Evolutionary conservation across 2,888 invertebrate genomes (phyloP).

Genomic region (Bursaphelenchus okinawaensis): DNA sequence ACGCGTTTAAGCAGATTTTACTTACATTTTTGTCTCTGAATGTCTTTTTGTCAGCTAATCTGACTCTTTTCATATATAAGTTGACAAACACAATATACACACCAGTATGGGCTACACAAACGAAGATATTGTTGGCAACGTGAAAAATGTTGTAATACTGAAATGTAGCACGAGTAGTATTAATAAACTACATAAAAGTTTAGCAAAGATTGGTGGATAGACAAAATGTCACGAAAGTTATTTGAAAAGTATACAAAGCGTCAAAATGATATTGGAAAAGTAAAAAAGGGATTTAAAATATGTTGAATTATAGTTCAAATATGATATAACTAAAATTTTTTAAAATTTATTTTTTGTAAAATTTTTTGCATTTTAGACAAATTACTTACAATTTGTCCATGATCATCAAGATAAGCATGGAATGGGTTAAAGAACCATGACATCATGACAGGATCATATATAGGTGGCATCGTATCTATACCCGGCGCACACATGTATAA

Average conservation of each 20-base stretch:
- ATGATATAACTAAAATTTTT: too few species aligned
- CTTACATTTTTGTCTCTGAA: neutral
- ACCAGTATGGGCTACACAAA: neutral
- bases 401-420: neutral
- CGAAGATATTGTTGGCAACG: neutral
- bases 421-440: constrained; percentile 1
- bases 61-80: neutral
- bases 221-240: too few species aligned
- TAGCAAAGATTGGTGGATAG: too few species aligned
- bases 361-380: too few species aligned
- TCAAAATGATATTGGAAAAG: too few species aligned
- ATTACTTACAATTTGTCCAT: neutral
- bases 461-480: neutral
- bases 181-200: too few species aligned
- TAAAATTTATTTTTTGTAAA: too few species aligned
- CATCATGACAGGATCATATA: neutral
- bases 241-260: too few species aligned
- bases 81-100: neutral
- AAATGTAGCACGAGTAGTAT: too few species aligned
- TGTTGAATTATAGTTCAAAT: too few species aligned
- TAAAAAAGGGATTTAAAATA: too few species aligned
- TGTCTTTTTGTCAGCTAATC: neutral
- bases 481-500: neutral
- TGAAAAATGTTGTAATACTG: neutral
- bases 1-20: too few species aligned